Conservation (phyloP, 1,140 invertebrate genomes). For the Hormaphis cornu region DNA sequence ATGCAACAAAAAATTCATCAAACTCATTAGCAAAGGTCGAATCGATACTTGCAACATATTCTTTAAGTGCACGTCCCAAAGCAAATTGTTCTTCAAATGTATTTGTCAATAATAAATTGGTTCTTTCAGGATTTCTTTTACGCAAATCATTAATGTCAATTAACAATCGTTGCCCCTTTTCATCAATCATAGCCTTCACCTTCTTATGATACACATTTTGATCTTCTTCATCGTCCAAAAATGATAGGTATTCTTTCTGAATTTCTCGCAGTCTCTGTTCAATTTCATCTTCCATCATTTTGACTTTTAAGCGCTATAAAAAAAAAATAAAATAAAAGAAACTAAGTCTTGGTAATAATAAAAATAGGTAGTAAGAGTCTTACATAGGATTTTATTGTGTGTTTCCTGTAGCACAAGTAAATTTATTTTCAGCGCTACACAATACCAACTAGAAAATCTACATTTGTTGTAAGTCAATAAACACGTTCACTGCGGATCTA, state of each 20-base stretch:
- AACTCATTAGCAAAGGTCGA: conserved; percentile 70
- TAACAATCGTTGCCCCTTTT: conserved; percentile 65
- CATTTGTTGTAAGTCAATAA: background rate
- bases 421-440: background rate
- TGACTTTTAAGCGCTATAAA: background rate
- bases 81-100: conserved; percentile 88
- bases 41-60: conserved; percentile 75
- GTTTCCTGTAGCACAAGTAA: background rate
- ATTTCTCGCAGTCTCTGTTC: conserved; percentile 67
- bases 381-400: background rate
- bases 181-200: conserved; percentile 84
- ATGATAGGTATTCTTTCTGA: conserved; percentile 85
- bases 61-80: conserved; percentile 84
- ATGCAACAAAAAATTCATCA: conserved; percentile 88
- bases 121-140: conserved; percentile 67
- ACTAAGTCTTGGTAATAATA: background rate
- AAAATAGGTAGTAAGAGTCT: background rate
- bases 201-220: conserved; percentile 74
- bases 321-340: background rate
- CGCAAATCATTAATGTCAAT: conserved; percentile 96
- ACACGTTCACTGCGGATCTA: too few species aligned
- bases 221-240: conserved; percentile 91
- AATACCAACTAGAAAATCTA: background rate
- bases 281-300: conserved; percentile 37
- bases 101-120: conserved; percentile 65